Base-by-base conservation (phyloP, 2,797 vertebrate genomes). In the Onychomys torridus region DNA sequence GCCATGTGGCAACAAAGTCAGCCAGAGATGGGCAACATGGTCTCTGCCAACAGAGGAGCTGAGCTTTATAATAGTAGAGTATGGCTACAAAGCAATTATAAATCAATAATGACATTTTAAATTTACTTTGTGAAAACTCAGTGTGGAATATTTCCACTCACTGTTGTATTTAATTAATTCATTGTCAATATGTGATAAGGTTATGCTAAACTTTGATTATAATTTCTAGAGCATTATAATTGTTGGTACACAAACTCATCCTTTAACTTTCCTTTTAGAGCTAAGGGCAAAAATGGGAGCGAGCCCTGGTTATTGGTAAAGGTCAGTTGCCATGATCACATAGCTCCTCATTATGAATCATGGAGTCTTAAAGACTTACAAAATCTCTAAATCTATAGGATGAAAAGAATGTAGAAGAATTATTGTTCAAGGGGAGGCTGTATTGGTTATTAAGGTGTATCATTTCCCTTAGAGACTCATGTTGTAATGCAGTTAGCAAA, bases 371-470 rank as follows among this genome's bases (percentile, higher is more conserved):
- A 93, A 97, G 96, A 69, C 19, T 96, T 97, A 90, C 91, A 97
- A 98, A 97, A 94, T n/a, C 87, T 96, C 92, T 91, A 87, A 84
- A n/a, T 92, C 67, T 92, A 76, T 93, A 97, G 91, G 97, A 97
- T 86, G 71, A 98, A 77, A 98, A 97, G n/a, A 98, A 98, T 90
- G 49, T 73, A 86, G 95, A 97, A 19, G 96, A 97, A 19, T 71
- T 92, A 93, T 91, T 96, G 90, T 95, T 96, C 79, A 0, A 29
- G n/a, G 94, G 96, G 89, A 86, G 85, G 1, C 10, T 94, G 95
- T 97, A 57, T 91, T 57, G 1, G 55, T 55, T 55, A 55, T 37
- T 96, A 93, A 89, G 71, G 75, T 21, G 27, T 52, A 32, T 71
- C 86, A n/a, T 71, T 97, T 96, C 86, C 91, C 57, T 96, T 97